phyloP scores from a whole-genome alignment of 2,888 invertebrate genomes.

The Psylliodes chrysocephalus region DNA sequence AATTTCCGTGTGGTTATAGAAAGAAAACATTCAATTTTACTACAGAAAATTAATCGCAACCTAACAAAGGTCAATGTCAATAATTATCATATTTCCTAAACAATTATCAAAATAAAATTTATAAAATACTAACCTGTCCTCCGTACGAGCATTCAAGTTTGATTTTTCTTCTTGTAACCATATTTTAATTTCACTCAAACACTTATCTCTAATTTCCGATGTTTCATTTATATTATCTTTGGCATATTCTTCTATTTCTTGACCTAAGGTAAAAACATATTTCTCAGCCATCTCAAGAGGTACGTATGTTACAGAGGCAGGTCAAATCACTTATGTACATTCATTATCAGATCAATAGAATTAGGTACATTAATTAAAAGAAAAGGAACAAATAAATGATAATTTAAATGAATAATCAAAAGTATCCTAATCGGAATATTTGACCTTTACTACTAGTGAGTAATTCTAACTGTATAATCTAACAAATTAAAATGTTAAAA shows the following conservation, averaged over 20 bases:
- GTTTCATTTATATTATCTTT: slow-evolving; percentile 57
- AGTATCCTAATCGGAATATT: neutral
- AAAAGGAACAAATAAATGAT: neutral
- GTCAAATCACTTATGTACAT: neutral
- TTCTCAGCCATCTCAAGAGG: slow-evolving; percentile 2
- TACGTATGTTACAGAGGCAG: neutral
- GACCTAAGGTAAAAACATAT: slow-evolving; percentile 38
- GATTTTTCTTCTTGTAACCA: slow-evolving; percentile 57
- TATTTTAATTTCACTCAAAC: slow-evolving; percentile 56
- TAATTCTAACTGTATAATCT: neutral
- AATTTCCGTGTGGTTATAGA: too few relatives aligned
- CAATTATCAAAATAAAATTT: neutral
- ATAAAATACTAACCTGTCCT: slow-evolving; percentile 60
- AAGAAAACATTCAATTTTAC: too few relatives aligned
- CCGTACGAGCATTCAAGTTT: slow-evolving; percentile 62
- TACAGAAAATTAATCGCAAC: too few relatives aligned
- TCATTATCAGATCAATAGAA: neutral
- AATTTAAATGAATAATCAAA: neutral
- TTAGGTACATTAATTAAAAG: neutral
- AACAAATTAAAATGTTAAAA: neutral
- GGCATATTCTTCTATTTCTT: slow-evolving; percentile 50
- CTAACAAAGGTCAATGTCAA: too few relatives aligned
- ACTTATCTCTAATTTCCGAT: slow-evolving; percentile 48
- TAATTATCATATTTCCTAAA: too few relatives aligned
- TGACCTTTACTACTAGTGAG: neutral